A percentile compares a stretch with the other conserved stretches of the same genome.
These are phyloP conservation scores for Heliocidaris tuberculata DNA, from an alignment of 35 echinoderm and acorn worm genomes.

Conservation along the genomic window DNA sequence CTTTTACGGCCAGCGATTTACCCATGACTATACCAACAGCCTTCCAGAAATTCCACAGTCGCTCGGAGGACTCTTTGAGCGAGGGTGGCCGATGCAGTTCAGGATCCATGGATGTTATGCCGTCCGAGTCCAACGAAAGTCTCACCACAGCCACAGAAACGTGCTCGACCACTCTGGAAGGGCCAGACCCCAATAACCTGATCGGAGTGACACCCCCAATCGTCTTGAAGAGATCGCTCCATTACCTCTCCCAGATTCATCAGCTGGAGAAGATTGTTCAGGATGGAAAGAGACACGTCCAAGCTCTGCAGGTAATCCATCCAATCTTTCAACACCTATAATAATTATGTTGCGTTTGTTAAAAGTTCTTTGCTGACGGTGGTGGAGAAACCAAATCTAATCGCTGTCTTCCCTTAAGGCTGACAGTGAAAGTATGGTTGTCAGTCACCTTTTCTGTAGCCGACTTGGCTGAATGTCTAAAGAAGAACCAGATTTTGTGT, in stretches of 20 bases:
- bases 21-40: neutral
- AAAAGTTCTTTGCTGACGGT: too few species aligned
- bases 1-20: conserved; percentile 8
- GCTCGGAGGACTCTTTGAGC: neutral
- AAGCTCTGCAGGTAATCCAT: neutral
- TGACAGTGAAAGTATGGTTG: too few species aligned
- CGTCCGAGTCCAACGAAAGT: neutral
- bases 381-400: too few species aligned
- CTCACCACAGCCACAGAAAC: neutral
- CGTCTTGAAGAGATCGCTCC: conserved; percentile 27
- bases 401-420: too few species aligned
- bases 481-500: neutral
- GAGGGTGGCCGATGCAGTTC: neutral
- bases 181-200: neutral
- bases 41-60: neutral
- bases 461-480: neutral
- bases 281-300: conserved; percentile 16
- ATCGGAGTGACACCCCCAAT: neutral
- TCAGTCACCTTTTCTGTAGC: neutral
- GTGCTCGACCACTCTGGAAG: neutral
- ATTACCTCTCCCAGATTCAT: conserved; percentile 35
- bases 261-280: conserved; percentile 40
- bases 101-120: conserved; percentile 33
- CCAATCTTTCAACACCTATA: too few species aligned
- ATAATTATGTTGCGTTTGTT: too few species aligned